Percentiles rank a stretch among this genome's conserved stretches.
Evolutionary conservation across 1,140 invertebrate species (phyloP).

Genomic region (Pteromalus puparum): DNA sequence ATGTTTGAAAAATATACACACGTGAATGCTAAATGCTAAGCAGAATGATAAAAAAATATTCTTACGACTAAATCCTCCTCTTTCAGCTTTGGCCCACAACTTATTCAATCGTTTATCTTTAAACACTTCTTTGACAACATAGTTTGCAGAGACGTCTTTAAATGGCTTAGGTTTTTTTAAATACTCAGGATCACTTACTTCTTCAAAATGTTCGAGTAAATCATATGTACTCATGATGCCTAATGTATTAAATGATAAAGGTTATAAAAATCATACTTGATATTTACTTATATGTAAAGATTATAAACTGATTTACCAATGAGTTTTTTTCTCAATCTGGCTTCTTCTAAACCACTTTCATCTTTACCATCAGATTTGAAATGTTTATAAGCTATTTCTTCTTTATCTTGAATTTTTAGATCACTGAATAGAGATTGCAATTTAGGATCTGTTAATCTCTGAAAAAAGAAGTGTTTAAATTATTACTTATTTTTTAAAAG

Average conservation of each 20-base stretch:
- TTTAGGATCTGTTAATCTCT: constrained; percentile 90
- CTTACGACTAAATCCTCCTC: constrained; percentile 86
- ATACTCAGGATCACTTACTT: constrained; percentile 79
- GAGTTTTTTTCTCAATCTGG: constrained; percentile 86
- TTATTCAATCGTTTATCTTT: constrained; percentile 93
- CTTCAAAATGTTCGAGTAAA: constrained; percentile 87
- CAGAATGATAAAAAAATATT: constrained; percentile 27
- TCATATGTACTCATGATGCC: constrained; percentile 89
- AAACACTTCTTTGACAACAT: constrained; percentile 84
- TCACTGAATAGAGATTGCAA: constrained; percentile 91
- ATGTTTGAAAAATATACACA: constrained; percentile 14
- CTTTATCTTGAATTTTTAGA: constrained; percentile 93
- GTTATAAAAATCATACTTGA: constrained; percentile 20
- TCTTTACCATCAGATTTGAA: constrained; percentile 88
- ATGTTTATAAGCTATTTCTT: constrained; percentile 90
- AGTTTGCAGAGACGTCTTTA: constrained; percentile 68
- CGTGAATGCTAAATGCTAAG: not conserved
- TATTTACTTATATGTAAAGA: constrained; percentile 36
- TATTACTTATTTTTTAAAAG: constrained; percentile 24
- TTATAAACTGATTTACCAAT: constrained; percentile 75
- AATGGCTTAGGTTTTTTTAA: constrained; percentile 66
- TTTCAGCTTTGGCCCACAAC: constrained; percentile 92
- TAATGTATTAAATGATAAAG: constrained; percentile 58
- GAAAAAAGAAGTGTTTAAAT: constrained; percentile 58
- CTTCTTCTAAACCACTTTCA: constrained; percentile 90